Percentiles rank a stretch among this genome's conserved stretches.
phyloP scores from a whole-genome alignment of 2,797 vertebrate species.

The Phoeniculus purpureus region DNA sequence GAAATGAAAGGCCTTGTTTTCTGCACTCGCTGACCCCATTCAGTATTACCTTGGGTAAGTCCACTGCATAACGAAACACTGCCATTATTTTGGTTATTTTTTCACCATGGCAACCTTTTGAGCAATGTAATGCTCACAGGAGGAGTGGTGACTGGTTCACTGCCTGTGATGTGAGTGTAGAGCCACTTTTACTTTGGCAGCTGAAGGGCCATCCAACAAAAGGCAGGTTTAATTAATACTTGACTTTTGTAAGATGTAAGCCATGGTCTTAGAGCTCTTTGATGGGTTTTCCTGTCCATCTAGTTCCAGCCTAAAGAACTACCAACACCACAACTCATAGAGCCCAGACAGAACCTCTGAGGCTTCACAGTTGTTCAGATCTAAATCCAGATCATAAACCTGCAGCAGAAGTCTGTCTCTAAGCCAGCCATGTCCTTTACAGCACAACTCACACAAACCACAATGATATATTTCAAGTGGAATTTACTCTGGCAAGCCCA shows the following conservation, averaged over 20 bases:
- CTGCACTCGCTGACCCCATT: background rate
- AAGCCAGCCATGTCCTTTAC: background rate
- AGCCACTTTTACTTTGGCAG: background rate
- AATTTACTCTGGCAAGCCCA: background rate
- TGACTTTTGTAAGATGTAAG: background rate
- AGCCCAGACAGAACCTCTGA: background rate
- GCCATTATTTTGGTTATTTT: background rate
- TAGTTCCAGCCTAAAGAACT: background rate
- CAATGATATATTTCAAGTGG: background rate
- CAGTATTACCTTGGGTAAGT: background rate
- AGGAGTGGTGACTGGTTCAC: background rate
- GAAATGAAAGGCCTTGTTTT: background rate
- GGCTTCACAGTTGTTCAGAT: background rate
- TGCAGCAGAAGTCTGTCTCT: background rate
- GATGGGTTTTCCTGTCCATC: background rate
- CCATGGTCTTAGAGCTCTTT: background rate
- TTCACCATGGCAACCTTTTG: background rate
- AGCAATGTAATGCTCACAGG: background rate
- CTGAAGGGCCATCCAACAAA: background rate
- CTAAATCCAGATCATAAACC: slow-evolving; percentile 18
- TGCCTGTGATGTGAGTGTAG: slow-evolving; percentile 6
- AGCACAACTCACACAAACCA: background rate
- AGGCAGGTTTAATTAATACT: background rate
- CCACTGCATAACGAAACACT: background rate
- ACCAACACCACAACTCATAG: background rate